Conservation (phyloP, 2,888 invertebrate species). For the Sinohyriopsis cumingii region DNA sequence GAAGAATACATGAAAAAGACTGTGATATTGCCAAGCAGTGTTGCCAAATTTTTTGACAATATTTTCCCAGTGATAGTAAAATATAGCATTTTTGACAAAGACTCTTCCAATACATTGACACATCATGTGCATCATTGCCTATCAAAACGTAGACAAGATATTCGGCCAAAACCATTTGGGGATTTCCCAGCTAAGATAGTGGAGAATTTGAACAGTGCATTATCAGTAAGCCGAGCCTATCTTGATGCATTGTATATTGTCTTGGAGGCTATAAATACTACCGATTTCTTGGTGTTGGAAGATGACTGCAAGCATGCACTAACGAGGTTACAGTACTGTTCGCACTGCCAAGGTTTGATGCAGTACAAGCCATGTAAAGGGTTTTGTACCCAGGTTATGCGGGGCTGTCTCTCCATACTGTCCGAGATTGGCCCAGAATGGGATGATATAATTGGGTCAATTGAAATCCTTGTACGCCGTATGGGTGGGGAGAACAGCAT, state of each 20-base stretch:
- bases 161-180: slow-evolving; percentile 77
- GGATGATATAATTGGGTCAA: slow-evolving; percentile 56
- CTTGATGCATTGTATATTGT: slow-evolving; percentile 55
- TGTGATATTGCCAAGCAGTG: slow-evolving; percentile 56
- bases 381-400: slow-evolving; percentile 66
- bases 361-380: slow-evolving; percentile 60
- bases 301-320: slow-evolving; percentile 57
- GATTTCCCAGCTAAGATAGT: slow-evolving; percentile 53
- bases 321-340: slow-evolving; percentile 61
- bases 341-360: slow-evolving; percentile 54
- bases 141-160: slow-evolving; percentile 82
- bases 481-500: slow-evolving; percentile 55
- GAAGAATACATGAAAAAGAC: slow-evolving; percentile 74
- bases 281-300: slow-evolving; percentile 52
- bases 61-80: slow-evolving; percentile 88
- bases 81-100: slow-evolving; percentile 70
- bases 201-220: slow-evolving; percentile 47
- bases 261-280: slow-evolving; percentile 57
- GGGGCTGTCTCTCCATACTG: slow-evolving; percentile 62
- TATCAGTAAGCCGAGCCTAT: slow-evolving; percentile 53
- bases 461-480: slow-evolving; percentile 47
- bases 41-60: slow-evolving; percentile 81
- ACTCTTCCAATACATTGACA: slow-evolving; percentile 76
- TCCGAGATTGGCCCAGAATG: slow-evolving; percentile 59
- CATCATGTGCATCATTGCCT: slow-evolving; percentile 87